Conservation (phyloP, 2,113 vertebrate species). For the Gallinago undulata region DNA sequence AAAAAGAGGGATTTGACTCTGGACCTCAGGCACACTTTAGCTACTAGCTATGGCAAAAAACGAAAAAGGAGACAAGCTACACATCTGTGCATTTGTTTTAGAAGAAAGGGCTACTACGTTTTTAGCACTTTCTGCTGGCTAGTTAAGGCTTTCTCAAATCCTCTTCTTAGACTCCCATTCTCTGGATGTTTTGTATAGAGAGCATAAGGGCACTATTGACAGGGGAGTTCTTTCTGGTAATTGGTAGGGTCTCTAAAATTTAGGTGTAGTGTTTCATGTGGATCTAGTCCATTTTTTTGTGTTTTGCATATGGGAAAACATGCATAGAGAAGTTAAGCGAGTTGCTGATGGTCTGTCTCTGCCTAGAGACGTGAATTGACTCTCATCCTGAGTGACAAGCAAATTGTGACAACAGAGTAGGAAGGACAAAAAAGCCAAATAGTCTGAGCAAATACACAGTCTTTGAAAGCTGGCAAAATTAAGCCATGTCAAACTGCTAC, state of each 20-base stretch:
- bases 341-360: not conserved
- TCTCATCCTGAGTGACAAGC: not conserved
- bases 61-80: not conserved
- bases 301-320: not conserved
- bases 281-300: not conserved
- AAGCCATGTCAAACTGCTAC: not conserved
- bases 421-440: not conserved
- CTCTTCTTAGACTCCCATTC: not conserved
- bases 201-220: not conserved
- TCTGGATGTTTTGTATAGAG: not conserved
- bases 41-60: not conserved
- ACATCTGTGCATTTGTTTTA: not conserved
- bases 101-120: not conserved
- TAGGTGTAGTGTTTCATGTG: not conserved
- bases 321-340: not conserved
- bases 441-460: not conserved
- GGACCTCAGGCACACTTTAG: not conserved
- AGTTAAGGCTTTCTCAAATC: not conserved
- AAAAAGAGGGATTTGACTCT: not conserved
- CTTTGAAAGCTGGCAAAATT: constrained; percentile 18
- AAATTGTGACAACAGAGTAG: not conserved
- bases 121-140: not conserved
- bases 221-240: not conserved
- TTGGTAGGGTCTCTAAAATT: not conserved
- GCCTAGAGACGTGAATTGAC: not conserved